A percentile compares a stretch with the other conserved stretches of the same genome.
phyloP scores from a whole-genome alignment of 2,888 invertebrate genomes.

The Griposia aprilina region DNA sequence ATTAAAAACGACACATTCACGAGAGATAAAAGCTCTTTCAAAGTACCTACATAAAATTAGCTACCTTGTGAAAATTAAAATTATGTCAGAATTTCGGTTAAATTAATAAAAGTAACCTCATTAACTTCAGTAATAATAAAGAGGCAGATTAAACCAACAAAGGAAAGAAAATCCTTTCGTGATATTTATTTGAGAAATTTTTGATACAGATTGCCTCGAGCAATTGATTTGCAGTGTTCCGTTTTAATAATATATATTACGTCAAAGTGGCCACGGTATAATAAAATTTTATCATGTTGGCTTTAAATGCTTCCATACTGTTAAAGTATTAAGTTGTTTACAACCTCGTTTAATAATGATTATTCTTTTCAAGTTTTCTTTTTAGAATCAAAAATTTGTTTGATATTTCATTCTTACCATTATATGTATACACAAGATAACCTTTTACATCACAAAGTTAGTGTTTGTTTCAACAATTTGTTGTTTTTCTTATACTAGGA shows the following conservation, averaged over 20 bases:
- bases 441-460: neutral
- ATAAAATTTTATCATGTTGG: neutral
- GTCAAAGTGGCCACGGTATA: neutral
- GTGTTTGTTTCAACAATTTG: neutral
- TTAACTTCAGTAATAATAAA: conserved; percentile 1
- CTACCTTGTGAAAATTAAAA: conserved; percentile 9
- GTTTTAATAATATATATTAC: conserved; percentile 9
- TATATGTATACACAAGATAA: neutral
- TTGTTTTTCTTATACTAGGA: neutral
- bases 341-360: neutral
- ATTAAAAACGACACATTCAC: conserved; percentile 7
- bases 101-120: conserved; percentile 16
- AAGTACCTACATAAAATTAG: conserved; percentile 2
- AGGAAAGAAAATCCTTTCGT: neutral
- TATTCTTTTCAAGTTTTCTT: neutral
- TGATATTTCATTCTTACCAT: neutral
- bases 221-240: conserved; percentile 3
- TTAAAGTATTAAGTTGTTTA: neutral
- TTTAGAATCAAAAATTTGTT: neutral
- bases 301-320: neutral
- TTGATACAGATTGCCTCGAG: conserved; percentile 6
- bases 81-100: conserved; percentile 2
- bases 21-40: conserved; percentile 4
- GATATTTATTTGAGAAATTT: conserved; percentile 3
- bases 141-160: neutral